Percentiles rank a stretch among this genome's conserved stretches.
Conservation (phyloP, 2,888 invertebrate species). For the Cephus spinipes region DNA sequence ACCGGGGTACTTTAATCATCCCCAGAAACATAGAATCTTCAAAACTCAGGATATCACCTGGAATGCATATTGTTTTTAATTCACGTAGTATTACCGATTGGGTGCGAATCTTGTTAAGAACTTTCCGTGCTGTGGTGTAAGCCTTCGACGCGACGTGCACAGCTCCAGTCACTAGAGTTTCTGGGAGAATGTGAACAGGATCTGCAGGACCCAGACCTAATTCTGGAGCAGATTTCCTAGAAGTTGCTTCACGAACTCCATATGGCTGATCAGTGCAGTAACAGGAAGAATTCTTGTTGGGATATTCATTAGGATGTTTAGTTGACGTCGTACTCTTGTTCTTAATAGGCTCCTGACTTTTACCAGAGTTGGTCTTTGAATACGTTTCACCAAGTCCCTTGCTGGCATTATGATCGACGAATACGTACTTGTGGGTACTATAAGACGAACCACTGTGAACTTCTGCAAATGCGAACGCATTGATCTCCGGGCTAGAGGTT, state of each 20-base stretch:
- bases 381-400: slow-evolving; percentile 36
- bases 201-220: slow-evolving; percentile 17
- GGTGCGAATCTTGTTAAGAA: slow-evolving; percentile 63
- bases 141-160: slow-evolving; percentile 66
- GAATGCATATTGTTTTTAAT: background rate
- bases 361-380: slow-evolving; percentile 14
- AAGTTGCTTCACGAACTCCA: slow-evolving; percentile 7
- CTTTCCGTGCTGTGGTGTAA: slow-evolving; percentile 64
- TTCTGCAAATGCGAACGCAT: background rate
- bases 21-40: background rate
- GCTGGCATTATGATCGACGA: slow-evolving; percentile 31
- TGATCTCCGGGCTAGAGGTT: slow-evolving; percentile 12
- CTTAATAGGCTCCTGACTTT: slow-evolving; percentile 12
- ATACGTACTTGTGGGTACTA: slow-evolving; percentile 16
- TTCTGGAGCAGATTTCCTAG: slow-evolving; percentile 21
- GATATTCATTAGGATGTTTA: background rate
- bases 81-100: slow-evolving; percentile 32
- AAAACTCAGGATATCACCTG: background rate
- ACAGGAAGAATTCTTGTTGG: background rate
- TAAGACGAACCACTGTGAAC: background rate
- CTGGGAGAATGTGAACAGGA: slow-evolving; percentile 61
- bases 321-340: background rate
- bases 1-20: background rate
- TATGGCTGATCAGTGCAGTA: slow-evolving; percentile 4
- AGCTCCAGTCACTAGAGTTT: slow-evolving; percentile 64